Percentiles rank a stretch among this genome's conserved stretches.
Conservation (phyloP, 2,113 vertebrate species). For the Eidolon helvum region DNA sequence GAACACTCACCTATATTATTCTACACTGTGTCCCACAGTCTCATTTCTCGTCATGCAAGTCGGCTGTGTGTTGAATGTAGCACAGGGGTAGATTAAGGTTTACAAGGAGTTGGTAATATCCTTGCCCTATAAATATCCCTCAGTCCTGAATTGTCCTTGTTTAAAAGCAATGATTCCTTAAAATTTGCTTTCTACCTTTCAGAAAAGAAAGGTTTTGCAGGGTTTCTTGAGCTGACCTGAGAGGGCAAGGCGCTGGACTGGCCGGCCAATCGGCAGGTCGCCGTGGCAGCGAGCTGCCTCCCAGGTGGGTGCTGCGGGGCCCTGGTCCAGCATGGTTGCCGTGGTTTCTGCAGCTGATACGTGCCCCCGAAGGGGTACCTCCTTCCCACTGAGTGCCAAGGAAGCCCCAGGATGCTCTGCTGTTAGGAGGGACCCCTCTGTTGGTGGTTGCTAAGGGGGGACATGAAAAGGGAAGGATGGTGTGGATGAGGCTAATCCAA, state of each 20-base stretch:
- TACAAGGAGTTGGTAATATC: neutral
- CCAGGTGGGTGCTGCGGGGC: neutral
- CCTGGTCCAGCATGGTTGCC: neutral
- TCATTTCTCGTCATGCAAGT: neutral
- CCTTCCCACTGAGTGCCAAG: neutral
- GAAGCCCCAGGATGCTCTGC: neutral
- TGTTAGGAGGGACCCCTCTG: neutral
- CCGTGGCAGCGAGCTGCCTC: neutral
- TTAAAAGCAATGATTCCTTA: neutral
- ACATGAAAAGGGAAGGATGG: neutral
- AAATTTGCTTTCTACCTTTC: neutral
- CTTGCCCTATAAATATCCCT: neutral
- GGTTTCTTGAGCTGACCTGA: neutral
- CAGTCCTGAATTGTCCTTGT: neutral
- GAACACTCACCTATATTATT: neutral
- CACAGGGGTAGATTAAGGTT: neutral
- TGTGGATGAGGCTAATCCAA: neutral
- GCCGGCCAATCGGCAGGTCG: rapidly evolving
- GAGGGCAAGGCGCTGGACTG: neutral
- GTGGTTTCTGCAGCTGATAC: neutral
- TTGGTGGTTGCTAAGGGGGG: neutral
- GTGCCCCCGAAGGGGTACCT: neutral
- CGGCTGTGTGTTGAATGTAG: neutral
- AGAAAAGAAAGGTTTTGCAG: neutral
- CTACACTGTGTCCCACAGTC: neutral